phyloP scores from a whole-genome alignment of 2,888 invertebrate genomes.

The Watsonalla binaria region DNA sequence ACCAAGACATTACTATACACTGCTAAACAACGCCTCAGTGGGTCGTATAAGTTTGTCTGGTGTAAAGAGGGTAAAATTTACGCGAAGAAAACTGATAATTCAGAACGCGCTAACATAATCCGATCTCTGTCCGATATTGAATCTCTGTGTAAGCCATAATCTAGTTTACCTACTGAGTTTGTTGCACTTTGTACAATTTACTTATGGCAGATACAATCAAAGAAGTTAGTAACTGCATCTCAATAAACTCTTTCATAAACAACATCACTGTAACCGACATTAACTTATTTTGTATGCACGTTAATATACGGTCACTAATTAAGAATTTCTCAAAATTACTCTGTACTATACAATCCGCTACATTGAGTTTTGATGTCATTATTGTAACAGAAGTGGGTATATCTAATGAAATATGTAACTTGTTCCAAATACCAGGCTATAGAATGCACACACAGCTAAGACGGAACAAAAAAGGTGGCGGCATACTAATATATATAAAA shows the following conservation, averaged over 20 bases:
- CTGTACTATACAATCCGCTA: constrained; percentile 7
- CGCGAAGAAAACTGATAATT: constrained; percentile 12
- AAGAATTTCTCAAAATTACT: constrained; percentile 15
- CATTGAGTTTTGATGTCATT: constrained; percentile 10
- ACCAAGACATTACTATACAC: constrained; percentile 15
- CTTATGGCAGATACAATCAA: constrained; percentile 7
- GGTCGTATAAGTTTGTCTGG: constrained; percentile 17
- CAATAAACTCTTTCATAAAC: background rate
- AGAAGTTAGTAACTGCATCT: background rate
- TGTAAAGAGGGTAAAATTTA: constrained; percentile 17
- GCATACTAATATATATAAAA: constrained; percentile 12
- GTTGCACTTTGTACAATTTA: too few species aligned
- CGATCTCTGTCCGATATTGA: too few species aligned
- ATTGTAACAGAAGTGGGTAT: constrained; percentile 15
- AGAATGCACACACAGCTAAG: constrained; percentile 18
- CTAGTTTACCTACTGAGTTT: too few species aligned
- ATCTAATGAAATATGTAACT: constrained; percentile 9
- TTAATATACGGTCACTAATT: constrained; percentile 20
- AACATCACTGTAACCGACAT: constrained; percentile 4
- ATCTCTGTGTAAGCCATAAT: too few species aligned
- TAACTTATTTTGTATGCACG: constrained; percentile 12
- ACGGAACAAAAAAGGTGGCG: constrained; percentile 12
- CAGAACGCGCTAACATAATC: too few species aligned
- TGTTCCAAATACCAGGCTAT: constrained; percentile 21
- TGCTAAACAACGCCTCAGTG: constrained; percentile 10